Conservation (phyloP, 2,797 vertebrate species). For the Lophotriccus pileatus region DNA sequence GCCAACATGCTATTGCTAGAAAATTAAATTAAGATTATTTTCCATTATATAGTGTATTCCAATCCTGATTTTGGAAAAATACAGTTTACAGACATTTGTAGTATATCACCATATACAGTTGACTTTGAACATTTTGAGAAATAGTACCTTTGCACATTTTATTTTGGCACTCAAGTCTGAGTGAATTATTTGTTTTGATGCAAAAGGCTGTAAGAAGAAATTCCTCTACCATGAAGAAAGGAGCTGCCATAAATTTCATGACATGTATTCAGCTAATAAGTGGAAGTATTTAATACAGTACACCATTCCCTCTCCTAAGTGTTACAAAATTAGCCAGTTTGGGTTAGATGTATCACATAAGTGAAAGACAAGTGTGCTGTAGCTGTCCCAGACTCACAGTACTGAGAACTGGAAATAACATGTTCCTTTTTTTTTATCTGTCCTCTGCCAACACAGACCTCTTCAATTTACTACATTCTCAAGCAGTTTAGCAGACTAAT, state of each 20-base stretch:
- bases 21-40: not conserved
- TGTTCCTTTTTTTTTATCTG: not conserved
- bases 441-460: not conserved
- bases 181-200: constrained; percentile 6
- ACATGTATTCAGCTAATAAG: not conserved
- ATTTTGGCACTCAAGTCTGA: not conserved
- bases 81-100: not conserved
- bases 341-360: not conserved
- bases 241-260: not conserved
- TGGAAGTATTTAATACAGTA: not conserved
- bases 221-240: not conserved
- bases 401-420: not conserved
- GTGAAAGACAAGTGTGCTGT: not conserved
- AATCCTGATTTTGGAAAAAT: not conserved
- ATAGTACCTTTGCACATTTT: not conserved
- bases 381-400: not conserved
- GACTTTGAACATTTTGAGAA: not conserved
- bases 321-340: not conserved
- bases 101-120: not conserved
- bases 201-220: not conserved
- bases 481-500: constrained; percentile 12
- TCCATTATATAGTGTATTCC: not conserved
- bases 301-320: not conserved
- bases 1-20: not conserved
- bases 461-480: not conserved